These are phyloP conservation scores for Eupithecia exiguata DNA, from an alignment of 2,888 invertebrate genomes.

Conservation along the genomic window DNA sequence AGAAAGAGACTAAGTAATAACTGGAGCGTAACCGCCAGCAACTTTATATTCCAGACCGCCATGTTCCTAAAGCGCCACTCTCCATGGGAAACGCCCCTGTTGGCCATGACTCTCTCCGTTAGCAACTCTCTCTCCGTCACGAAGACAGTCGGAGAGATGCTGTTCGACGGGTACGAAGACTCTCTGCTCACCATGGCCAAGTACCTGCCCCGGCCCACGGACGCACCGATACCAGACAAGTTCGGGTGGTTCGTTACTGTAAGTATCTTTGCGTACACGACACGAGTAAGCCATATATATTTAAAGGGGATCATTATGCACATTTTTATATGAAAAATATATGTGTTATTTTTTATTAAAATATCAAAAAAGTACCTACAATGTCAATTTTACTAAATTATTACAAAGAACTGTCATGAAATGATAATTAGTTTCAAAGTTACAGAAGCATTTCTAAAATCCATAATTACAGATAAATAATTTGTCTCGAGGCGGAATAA, in stretches of 20 bases:
- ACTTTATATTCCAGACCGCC: conserved; percentile 78
- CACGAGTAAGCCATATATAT: too few species aligned
- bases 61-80: conserved; percentile 75
- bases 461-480: too few species aligned
- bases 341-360: too few species aligned
- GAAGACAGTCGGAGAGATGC: conserved; percentile 86
- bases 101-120: background rate
- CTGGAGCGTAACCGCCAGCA: background rate
- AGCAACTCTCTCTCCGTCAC: conserved; percentile 75
- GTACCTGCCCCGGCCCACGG: conserved; percentile 81
- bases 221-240: conserved; percentile 86
- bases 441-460: too few species aligned
- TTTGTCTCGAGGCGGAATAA: too few species aligned
- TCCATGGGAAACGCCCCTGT: background rate
- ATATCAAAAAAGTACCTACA: too few species aligned
- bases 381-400: too few species aligned
- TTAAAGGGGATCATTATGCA: too few species aligned
- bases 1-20: too few species aligned
- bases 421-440: too few species aligned
- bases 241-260: conserved; percentile 93
- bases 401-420: too few species aligned
- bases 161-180: conserved; percentile 93
- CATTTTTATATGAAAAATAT: too few species aligned
- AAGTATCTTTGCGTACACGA: background rate
- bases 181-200: conserved; percentile 65